Evolutionary conservation across 2,888 invertebrate species (phyloP), one percentile per base, ranked within the genome.

Genomic region (Calameuta pallipes): DNA sequence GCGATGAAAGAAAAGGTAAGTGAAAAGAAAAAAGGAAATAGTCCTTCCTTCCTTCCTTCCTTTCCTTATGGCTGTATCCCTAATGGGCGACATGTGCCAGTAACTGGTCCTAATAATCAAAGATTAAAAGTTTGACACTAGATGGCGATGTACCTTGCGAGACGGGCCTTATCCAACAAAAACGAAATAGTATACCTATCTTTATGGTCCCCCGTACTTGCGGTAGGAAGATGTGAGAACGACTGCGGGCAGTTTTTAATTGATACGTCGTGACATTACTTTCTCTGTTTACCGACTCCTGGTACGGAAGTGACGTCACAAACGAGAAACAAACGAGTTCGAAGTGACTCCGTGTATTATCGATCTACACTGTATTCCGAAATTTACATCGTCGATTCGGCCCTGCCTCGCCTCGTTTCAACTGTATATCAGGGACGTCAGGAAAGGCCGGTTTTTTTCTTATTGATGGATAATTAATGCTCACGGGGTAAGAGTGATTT

Each of bases 221-320:
- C 56, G 6, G 56, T 2, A 9, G 56, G 56, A 23, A 56, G 23
- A 56, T 23, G 23, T 9, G 23, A 34, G 11, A 33, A 13, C 31
- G 71, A 31, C 75, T 75, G 69, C 4, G 30, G 74, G 75, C 74
- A 41, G 56, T 76, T 79, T 78, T 78, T 78, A 80, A 80, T 80
- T 80, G 76, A 80, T 76, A 78, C 69, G n/a, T 69, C 69, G 31
- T 41, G 69, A 75, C 76, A 80, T 73, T 74, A 78, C 31, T 78
- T 78, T 73, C 56, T 31, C 73, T 37, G 74, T 80, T 75, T 56
- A 41, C 35, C 37, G 36, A 41, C 71, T 69, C 31, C 11, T 68
- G n/a, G 69, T 15, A 34, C 79, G 74, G 69, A 75, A 78, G 71
- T 78, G 74, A 75, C 73, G 33, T 75, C 78, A 78, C 75, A 69